These are phyloP conservation scores for Ditylenchus dipsaci DNA, from an alignment of 1,140 invertebrate species.

Conservation along the genomic window DNA sequence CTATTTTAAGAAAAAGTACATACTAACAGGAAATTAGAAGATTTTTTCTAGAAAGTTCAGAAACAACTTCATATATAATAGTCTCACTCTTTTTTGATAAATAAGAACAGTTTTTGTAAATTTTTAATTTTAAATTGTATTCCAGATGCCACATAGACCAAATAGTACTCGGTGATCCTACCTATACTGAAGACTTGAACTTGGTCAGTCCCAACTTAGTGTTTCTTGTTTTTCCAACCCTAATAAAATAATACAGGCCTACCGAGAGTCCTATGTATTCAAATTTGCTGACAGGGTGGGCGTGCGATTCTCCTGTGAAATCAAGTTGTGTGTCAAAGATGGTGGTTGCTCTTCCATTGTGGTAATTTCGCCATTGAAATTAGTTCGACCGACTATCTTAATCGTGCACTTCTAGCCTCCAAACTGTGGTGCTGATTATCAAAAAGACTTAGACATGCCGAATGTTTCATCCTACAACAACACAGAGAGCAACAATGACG, in stretches of 20 bases:
- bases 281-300: conserved; percentile 56
- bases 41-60: too few relatives aligned
- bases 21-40: too few relatives aligned
- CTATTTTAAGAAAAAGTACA: too few relatives aligned
- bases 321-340: conserved; percentile 54
- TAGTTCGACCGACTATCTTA: neutral
- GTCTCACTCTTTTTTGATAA: too few relatives aligned
- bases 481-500: neutral
- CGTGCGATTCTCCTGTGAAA: conserved; percentile 56
- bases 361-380: conserved; percentile 21
- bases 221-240: neutral
- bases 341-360: conserved; percentile 57
- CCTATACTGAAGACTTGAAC: conserved; percentile 54
- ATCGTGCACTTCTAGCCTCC: neutral
- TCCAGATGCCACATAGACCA: conserved; percentile 51
- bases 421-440: neutral
- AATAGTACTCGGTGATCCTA: conserved; percentile 53
- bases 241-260: conserved; percentile 28
- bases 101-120: too few relatives aligned
- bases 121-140: neutral
- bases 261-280: conserved; percentile 54
- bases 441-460: neutral
- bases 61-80: too few relatives aligned
- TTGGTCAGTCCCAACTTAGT: conserved; percentile 24
- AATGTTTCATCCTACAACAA: neutral